These are phyloP conservation scores for Cancer borealis DNA, from an alignment of 2,888 invertebrate genomes.

Conservation along the genomic window DNA sequence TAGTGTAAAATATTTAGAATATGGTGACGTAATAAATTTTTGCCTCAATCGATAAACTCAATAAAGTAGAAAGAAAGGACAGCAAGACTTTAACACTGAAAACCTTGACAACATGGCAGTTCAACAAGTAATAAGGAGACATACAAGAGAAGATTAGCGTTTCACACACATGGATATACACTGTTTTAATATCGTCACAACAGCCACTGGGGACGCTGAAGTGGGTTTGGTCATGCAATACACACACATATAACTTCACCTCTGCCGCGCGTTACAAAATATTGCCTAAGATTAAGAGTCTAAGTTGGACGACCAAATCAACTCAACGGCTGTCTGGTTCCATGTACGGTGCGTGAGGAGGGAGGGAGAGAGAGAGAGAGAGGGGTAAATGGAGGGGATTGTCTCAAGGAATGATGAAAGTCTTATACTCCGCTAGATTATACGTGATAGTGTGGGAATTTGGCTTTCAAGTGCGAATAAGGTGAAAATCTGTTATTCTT, in stretches of 20 bases:
- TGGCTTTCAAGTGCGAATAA: not conserved
- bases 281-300: not conserved
- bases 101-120: not conserved
- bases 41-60: constrained; percentile 2
- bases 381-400: not conserved
- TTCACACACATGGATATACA: not conserved
- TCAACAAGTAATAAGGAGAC: not conserved
- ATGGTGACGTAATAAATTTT: not conserved
- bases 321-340: not conserved
- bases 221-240: constrained; percentile 24
- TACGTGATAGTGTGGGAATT: not conserved
- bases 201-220: not conserved
- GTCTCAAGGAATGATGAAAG: not conserved
- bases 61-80: not conserved
- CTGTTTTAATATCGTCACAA: not conserved
- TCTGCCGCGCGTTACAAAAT: not conserved
- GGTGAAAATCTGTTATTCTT: not conserved
- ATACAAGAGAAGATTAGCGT: not conserved
- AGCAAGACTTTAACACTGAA: not conserved
- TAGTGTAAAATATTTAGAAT: not conserved
- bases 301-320: not conserved
- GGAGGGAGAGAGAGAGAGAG: not conserved
- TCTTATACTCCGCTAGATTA: not conserved
- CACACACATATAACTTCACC: not conserved
- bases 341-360: not conserved